phyloP scores from a whole-genome alignment of 2,888 invertebrate species.

The Protula sp. region DNA sequence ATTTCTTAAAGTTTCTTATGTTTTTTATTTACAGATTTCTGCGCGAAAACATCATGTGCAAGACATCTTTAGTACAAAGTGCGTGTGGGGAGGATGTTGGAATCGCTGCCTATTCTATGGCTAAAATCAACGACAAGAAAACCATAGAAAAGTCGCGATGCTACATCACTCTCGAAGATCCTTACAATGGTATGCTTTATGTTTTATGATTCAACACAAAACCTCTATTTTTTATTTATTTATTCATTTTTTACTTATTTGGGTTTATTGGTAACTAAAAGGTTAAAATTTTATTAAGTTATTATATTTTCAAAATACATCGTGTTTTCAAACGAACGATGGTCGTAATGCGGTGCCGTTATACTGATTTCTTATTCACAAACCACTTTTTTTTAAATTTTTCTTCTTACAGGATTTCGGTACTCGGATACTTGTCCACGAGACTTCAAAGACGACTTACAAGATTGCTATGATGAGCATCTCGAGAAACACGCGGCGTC shows the following conservation, averaged over 20 bases:
- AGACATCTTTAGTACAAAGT: slow-evolving; percentile 8
- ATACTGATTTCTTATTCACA: too few species aligned
- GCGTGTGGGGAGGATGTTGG: slow-evolving; percentile 10
- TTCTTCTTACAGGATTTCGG: neutral
- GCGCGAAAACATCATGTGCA: slow-evolving; percentile 12
- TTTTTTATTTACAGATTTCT: slow-evolving; percentile 12
- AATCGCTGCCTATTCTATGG: slow-evolving; percentile 4
- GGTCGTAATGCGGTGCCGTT: too few species aligned
- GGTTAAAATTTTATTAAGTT: too few species aligned
- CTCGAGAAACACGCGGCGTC: neutral
- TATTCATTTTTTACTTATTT: too few species aligned
- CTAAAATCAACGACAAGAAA: slow-evolving; percentile 2
- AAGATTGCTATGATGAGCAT: neutral
- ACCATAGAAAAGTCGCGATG: slow-evolving; percentile 4
- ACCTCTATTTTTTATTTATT: too few species aligned
- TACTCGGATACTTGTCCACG: neutral
- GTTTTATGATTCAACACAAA: too few species aligned
- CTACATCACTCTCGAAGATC: neutral
- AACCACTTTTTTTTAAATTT: too few species aligned
- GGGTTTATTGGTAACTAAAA: too few species aligned
- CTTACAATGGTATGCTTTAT: slow-evolving; percentile 1
- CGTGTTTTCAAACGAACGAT: too few species aligned
- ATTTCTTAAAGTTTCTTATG: neutral
- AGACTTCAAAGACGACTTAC: neutral
- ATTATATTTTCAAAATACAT: too few species aligned